These are phyloP conservation scores for Catostomus latipinnis DNA, from an alignment of 2,797 vertebrate genomes.

Conservation along the genomic window DNA sequence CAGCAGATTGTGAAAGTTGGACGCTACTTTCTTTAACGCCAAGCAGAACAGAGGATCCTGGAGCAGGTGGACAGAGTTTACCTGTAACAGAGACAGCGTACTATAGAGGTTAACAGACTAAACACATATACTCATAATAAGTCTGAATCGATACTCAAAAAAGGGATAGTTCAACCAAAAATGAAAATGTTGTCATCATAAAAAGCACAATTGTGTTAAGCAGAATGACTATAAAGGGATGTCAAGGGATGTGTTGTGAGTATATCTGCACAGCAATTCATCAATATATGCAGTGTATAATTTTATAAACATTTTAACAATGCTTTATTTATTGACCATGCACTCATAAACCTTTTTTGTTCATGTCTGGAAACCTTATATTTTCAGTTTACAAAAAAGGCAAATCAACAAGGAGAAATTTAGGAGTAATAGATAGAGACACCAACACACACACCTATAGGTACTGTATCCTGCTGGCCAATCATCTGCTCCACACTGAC, in stretches of 20 bases:
- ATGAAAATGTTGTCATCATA: too few species aligned
- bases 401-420: too few species aligned
- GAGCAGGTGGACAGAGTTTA: slow-evolving; percentile 51
- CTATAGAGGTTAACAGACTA: background rate
- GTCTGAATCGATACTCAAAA: background rate
- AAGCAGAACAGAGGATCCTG: slow-evolving; percentile 43
- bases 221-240: background rate
- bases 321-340: too few species aligned
- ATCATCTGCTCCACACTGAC: slow-evolving; percentile 95
- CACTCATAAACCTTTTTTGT: too few species aligned
- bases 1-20: slow-evolving; percentile 70
- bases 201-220: too few species aligned
- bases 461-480: slow-evolving; percentile 84
- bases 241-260: background rate
- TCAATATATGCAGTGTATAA: too few species aligned
- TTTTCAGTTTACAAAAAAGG: too few species aligned
- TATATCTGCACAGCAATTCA: too few species aligned
- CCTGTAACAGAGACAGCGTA: slow-evolving; percentile 41
- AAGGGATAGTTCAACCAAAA: too few species aligned
- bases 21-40: slow-evolving; percentile 48
- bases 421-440: too few species aligned
- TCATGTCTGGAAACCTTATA: too few species aligned
- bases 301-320: too few species aligned
- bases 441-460: slow-evolving; percentile 67
- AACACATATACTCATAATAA: background rate